Evolutionary conservation across 2,113 vertebrate species (phyloP).

Genomic region (Nyctereutes procyonoides): DNA sequence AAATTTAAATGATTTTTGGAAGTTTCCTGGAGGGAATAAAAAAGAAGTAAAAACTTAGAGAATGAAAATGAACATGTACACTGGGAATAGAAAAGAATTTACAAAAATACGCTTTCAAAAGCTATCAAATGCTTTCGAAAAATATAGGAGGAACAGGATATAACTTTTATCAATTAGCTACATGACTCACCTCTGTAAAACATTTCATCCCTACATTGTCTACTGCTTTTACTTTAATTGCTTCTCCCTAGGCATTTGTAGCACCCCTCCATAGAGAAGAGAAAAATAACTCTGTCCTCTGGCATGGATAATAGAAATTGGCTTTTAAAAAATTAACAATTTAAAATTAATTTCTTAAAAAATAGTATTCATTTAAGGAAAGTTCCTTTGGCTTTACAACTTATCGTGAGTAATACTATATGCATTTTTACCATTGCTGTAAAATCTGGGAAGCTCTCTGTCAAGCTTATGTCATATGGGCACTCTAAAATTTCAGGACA

Average conservation of each 20-base stretch:
- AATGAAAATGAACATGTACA: background rate
- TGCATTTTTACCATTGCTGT: background rate
- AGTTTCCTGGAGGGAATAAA: background rate
- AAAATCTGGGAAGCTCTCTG: background rate
- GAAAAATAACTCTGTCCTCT: background rate
- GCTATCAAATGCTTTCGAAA: background rate
- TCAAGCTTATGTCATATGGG: background rate
- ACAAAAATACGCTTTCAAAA: background rate
- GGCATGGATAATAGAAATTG: background rate
- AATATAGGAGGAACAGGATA: background rate
- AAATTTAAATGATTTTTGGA: background rate
- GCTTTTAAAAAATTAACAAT: background rate
- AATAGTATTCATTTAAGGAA: background rate
- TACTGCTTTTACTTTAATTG: background rate
- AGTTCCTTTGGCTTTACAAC: background rate
- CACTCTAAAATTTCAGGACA: background rate
- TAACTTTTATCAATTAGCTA: background rate
- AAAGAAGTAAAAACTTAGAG: background rate
- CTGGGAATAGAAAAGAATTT: background rate
- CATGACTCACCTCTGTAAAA: background rate
- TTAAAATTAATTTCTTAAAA: slow-evolving; percentile 28
- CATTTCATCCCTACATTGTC: background rate
- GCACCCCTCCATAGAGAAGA: background rate
- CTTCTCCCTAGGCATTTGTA: background rate
- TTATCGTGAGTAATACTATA: background rate